phyloP scores from a whole-genome alignment of 1,140 invertebrate species.

The Sipha flava region DNA sequence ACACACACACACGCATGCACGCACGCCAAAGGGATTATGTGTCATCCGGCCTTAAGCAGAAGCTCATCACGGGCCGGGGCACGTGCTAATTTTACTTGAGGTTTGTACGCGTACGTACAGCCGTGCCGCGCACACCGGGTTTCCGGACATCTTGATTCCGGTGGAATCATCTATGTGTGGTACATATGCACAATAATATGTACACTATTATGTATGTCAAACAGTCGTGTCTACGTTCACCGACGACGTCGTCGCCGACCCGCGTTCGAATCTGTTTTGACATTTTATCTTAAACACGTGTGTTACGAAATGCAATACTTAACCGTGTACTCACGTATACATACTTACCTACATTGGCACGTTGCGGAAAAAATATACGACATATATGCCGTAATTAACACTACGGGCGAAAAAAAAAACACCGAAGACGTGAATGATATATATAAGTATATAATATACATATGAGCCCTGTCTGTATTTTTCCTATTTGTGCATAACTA shows the following conservation, averaged over 20 bases:
- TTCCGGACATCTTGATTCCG: conserved; percentile 14
- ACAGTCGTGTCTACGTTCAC: too few species aligned
- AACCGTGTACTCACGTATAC: background rate
- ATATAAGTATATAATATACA: too few species aligned
- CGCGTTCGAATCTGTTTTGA: background rate
- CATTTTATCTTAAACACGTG: conserved; percentile 7
- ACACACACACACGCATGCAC: too few species aligned
- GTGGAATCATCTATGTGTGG: too few species aligned
- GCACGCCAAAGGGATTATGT: background rate
- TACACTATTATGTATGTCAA: background rate
- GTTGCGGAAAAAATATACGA: background rate
- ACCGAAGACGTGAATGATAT: too few species aligned
- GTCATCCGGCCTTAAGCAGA: background rate
- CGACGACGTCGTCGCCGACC: background rate
- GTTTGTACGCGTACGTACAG: background rate
- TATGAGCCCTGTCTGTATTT: too few species aligned
- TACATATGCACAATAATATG: too few species aligned
- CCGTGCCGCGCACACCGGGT: background rate
- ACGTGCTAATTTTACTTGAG: conserved; percentile 15
- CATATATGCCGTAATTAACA: background rate
- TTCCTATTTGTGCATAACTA: too few species aligned
- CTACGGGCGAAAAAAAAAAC: background rate
- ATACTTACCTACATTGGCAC: background rate
- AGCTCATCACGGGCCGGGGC: background rate
- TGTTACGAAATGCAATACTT: background rate